Evolutionary conservation across 1,140 invertebrate genomes (phyloP).

Genomic region (Atopsyche davidsoni): DNA sequence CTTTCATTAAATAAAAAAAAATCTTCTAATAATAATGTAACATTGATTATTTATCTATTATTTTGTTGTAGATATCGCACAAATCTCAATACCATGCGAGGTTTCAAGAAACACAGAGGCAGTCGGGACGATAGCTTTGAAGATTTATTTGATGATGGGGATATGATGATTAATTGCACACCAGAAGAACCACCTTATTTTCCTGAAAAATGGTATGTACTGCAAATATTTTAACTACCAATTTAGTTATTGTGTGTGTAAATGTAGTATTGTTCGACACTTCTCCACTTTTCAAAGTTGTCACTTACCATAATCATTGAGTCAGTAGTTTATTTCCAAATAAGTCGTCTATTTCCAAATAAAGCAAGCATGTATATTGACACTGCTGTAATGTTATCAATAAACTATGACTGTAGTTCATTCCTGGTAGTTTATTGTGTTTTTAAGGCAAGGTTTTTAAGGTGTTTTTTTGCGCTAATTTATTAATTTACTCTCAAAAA

Average conservation of each 20-base stretch:
- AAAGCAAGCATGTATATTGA: no score
- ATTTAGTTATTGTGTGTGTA: neutral
- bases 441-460: no score
- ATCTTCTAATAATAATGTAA: neutral
- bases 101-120: constrained; percentile 43
- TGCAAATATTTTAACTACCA: constrained; percentile 3
- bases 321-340: no score
- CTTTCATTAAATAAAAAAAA: neutral
- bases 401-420: no score
- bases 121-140: constrained; percentile 50
- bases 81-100: constrained; percentile 40
- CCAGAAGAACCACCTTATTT: constrained; percentile 68
- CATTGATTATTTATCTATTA: no score
- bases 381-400: no score
- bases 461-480: no score
- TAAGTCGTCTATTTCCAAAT: no score
- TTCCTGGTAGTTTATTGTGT: no score
- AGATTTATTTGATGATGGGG: constrained; percentile 48
- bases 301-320: no score
- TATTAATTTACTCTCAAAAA: no score
- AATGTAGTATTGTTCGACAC: constrained; percentile 16
- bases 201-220: constrained; percentile 64
- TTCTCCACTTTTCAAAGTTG: no score
- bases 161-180: constrained; percentile 44
- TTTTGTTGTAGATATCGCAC: constrained; percentile 40